A percentile compares a stretch with the other conserved stretches of the same genome.
These are phyloP conservation scores for Andrena hattorfiana DNA, from an alignment of 2,888 invertebrate species.

Conservation along the genomic window DNA sequence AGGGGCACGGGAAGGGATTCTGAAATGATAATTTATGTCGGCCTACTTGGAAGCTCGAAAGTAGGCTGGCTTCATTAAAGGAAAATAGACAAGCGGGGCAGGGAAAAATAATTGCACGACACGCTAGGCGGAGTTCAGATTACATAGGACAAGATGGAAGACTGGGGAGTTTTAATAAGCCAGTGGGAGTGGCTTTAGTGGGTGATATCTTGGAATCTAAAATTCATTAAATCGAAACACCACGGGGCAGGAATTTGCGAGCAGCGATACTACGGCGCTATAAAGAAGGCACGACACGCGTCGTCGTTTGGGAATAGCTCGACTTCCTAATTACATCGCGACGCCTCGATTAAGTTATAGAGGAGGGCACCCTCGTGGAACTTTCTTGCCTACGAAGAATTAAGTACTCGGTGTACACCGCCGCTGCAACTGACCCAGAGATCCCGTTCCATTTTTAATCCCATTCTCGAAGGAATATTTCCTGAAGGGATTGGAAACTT, in stretches of 20 bases:
- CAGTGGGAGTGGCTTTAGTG: conserved; percentile 71
- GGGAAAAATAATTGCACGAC: conserved; percentile 44
- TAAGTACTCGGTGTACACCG: conserved; percentile 9
- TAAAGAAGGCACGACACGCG: conserved; percentile 62
- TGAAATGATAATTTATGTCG: too few species aligned
- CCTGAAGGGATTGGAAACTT: neutral
- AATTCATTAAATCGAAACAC: conserved; percentile 79
- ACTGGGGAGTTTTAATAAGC: conserved; percentile 77
- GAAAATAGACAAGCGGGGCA: neutral
- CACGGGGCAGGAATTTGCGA: conserved; percentile 61
- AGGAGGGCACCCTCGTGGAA: conserved; percentile 32
- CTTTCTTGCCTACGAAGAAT: conserved; percentile 45
- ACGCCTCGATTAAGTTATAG: conserved; percentile 42
- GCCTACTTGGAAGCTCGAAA: too few species aligned
- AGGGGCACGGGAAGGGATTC: too few species aligned
- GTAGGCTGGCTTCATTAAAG: too few species aligned
- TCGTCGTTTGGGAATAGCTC: conserved; percentile 61
- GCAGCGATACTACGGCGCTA: conserved; percentile 39
- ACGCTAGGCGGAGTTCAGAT: conserved; percentile 45
- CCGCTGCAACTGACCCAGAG: neutral
- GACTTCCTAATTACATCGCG: conserved; percentile 68
- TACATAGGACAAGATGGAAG: conserved; percentile 58
- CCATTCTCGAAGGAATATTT: neutral
- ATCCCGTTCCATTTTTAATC: conserved; percentile 8
- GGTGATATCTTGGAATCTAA: conserved; percentile 80